Evolutionary conservation across 2,888 invertebrate species (phyloP), one percentile per base, ranked within the genome.

Genomic region (Balanococcus diminutus): DNA sequence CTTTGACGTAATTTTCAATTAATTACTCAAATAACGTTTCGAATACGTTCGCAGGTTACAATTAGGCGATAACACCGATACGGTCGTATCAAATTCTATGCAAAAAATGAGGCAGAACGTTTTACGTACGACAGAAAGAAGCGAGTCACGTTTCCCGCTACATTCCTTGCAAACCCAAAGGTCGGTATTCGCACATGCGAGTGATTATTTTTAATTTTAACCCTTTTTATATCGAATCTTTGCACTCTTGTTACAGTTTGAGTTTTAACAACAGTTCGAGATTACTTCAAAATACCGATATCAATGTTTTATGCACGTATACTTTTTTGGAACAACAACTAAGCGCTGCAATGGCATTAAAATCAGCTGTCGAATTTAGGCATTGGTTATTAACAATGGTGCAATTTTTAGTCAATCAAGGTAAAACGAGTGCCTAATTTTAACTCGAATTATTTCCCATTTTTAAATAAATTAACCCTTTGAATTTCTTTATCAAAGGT

Each of bases 241-340:
- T 86, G 42, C 25, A 9, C 31, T 84, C 28, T 9, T 36, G 42
- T 32, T 61, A 39, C 39, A 67, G 81, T 81, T 42, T 75, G 36
- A 81, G 51, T 67, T 39, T 86, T 81, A 75, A 83, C 36, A 79
- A 46, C 46, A 39, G 42, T 51, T 85, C 75, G 31, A 85, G 75
- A 75, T 28, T 85, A 32, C 19, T 85, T 1, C 87, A 87, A 25
- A 84, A 86, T 42, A 79, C 85, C 9, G 88, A 86, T 6, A 89
- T 90, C 88, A 89, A 89, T 67, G 87, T 89, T 25, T 61, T 88
- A 6, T 89, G 88, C 86, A 89, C 88, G 84, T 88, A 79, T 87
- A 89, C 90, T n/a, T 89, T 88, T 86, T 90, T 95, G 67, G 96
- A 96, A 89, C 92, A 93, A 88, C 96, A 96, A 89, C 91, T 96